Base-by-base conservation (phyloP, 2,888 invertebrate genomes). In the Agonopterix alstromeriana region DNA sequence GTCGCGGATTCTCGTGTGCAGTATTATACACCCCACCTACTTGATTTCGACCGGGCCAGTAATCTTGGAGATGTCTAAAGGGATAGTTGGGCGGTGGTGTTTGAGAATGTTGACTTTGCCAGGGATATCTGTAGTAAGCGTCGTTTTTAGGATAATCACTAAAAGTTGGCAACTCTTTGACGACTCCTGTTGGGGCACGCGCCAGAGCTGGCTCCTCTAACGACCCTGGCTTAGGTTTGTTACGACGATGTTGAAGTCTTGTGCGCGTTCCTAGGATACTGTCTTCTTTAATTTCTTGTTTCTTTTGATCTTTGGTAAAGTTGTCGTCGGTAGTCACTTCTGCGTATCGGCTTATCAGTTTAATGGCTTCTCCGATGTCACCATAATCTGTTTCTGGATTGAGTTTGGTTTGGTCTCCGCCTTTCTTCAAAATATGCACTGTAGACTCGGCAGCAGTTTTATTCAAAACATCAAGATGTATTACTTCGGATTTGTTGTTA, bases 321-420 rank as follows among this genome's bases (percentile, higher is more conserved):
- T 78, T 85, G 57, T 88, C 88, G 57, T 88, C 88, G 36, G 88
- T 88, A 35, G 86, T 86, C 40, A 88, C 88, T 68, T 87, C 88
- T 38, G 88, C 88, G 61, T 84, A 88, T 54, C 88, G 75, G 60
- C 88, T 88, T 57, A 88, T 88, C 45, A 88, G 62, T 68, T 87
- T 88, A 48, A 88, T 87, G 53, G 88, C 87, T 70, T 88, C 87
- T 52, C 87, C 87, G 46, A 88, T 86, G 54, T 88, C 84, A 11
- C 84, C 80, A 53, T 86, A 88, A 60, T 88, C 88, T 50, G 74
- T 83, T 71, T 88, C 88, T 42, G 88, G 88, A 54, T 77, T 86
- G 35, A 88, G 69, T 70, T 88, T 87, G 48, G 67, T 74, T 58
- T 73, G 71, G 49, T 81, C 82, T 48, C 60, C 62, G 50, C 73